These are phyloP conservation scores for Antheraea assamensis DNA, from an alignment of 2,888 invertebrate species.

Conservation along the genomic window DNA sequence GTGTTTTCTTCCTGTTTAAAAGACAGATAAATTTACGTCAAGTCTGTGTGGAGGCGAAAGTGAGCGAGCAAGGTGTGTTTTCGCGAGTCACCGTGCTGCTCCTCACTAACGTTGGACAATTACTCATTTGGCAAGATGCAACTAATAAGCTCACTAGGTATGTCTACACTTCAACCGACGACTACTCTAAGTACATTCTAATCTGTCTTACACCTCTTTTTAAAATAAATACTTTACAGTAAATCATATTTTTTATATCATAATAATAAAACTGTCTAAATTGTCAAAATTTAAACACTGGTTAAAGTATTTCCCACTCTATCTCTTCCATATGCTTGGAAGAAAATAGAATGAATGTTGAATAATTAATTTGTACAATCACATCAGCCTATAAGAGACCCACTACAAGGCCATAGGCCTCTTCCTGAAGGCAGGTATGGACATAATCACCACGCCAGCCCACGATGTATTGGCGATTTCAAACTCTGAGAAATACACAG, in stretches of 20 bases:
- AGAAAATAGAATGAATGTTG: too few relatives aligned
- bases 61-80: constrained; percentile 63
- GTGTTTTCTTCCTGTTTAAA: constrained; percentile 23
- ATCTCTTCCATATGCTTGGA: too few relatives aligned
- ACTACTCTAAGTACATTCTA: background rate
- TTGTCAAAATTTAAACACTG: too few relatives aligned
- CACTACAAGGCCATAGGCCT: too few relatives aligned
- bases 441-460: too few relatives aligned
- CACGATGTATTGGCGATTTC: too few relatives aligned
- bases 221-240: background rate
- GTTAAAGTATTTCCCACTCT: too few relatives aligned
- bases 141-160: constrained; percentile 80
- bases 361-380: too few relatives aligned
- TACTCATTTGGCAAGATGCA: constrained; percentile 86
- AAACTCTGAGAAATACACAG: too few relatives aligned
- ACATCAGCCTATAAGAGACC: too few relatives aligned
- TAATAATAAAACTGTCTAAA: too few relatives aligned
- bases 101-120: constrained; percentile 83
- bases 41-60: constrained; percentile 72
- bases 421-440: too few relatives aligned
- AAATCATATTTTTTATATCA: background rate
- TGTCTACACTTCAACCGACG: constrained; percentile 9
- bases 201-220: background rate
- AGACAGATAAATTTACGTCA: constrained; percentile 73
- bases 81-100: constrained; percentile 84